A percentile compares a stretch with the other conserved stretches of the same genome.
Conservation (phyloP, 2,797 vertebrate genomes). For the Benthosema pterotum region DNA sequence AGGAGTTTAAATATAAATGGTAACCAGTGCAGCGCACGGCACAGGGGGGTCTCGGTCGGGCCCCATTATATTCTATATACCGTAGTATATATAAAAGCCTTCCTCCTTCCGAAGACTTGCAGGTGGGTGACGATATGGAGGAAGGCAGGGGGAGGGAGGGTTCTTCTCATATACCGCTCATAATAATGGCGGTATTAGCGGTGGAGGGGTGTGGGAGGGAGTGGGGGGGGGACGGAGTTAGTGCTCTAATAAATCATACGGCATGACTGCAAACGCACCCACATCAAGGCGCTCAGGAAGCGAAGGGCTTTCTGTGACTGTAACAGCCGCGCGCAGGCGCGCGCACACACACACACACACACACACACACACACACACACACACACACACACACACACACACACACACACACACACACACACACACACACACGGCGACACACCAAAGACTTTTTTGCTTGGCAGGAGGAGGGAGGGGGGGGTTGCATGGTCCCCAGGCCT, state of each 20-base stretch:
- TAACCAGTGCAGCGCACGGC: no score
- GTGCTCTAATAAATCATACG: constrained; percentile 70
- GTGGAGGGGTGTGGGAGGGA: constrained; percentile 48
- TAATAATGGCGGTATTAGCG: constrained; percentile 63
- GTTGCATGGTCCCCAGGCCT: constrained; percentile 72
- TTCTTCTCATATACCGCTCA: constrained; percentile 33
- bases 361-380: constrained; percentile 18
- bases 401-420: constrained; percentile 23
- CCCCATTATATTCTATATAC: no score
- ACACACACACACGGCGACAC: constrained; percentile 41
- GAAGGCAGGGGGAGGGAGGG: constrained; percentile 8
- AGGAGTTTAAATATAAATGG: no score
- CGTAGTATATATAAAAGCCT: no score
- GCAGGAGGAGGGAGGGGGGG: constrained; percentile 66
- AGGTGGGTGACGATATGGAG: constrained; percentile 49
- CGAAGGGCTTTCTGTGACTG: constrained; percentile 49
- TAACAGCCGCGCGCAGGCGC: constrained; percentile 40
- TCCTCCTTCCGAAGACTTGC: constrained; percentile 31
- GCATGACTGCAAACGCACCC: constrained; percentile 60
- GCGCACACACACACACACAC: constrained; percentile 15
- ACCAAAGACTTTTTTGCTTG: constrained; percentile 71
- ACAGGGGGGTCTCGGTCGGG: no score
- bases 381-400: no score
- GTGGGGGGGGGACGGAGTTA: constrained; percentile 55
- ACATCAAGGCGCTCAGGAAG: constrained; percentile 79